phyloP scores from a whole-genome alignment of 2,888 invertebrate species.

The Hipparchia sbordonii region DNA sequence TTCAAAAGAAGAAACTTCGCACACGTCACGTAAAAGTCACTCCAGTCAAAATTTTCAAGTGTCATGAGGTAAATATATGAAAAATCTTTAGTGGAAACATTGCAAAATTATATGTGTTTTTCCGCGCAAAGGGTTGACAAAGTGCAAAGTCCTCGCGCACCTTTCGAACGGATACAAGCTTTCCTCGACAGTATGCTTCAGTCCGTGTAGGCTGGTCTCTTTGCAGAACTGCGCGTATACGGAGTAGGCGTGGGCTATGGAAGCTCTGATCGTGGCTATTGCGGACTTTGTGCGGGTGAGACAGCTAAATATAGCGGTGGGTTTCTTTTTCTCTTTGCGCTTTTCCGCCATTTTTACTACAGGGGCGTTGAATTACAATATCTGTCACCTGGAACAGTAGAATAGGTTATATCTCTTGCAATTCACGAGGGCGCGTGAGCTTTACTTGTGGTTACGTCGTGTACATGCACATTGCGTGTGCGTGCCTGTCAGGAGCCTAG shows the following conservation, averaged over 20 bases:
- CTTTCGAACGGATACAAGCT: slow-evolving; percentile 70
- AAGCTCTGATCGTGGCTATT: slow-evolving; percentile 49
- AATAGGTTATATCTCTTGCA: too few species aligned
- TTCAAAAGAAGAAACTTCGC: slow-evolving; percentile 14
- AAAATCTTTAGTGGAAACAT: slow-evolving; percentile 16
- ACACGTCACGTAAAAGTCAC: slow-evolving; percentile 27
- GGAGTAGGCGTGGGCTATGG: slow-evolving; percentile 51
- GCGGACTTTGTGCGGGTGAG: slow-evolving; percentile 59
- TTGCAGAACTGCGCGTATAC: slow-evolving; percentile 67
- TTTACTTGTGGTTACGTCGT: too few species aligned
- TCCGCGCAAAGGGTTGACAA: slow-evolving; percentile 1
- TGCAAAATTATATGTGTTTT: slow-evolving; percentile 2
- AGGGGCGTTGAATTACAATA: too few species aligned
- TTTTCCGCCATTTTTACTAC: slow-evolving; percentile 25
- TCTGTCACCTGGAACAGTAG: too few species aligned
- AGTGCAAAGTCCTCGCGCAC: slow-evolving; percentile 45
- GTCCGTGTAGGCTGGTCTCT: slow-evolving; percentile 73
- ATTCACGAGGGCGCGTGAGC: too few species aligned
- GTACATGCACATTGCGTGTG: too few species aligned
- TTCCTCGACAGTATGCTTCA: slow-evolving; percentile 72
- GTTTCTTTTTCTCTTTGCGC: slow-evolving; percentile 41
- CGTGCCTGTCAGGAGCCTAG: too few species aligned
- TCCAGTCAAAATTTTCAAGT: slow-evolving; percentile 10
- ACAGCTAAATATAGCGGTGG: slow-evolving; percentile 64
- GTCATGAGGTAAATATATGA: slow-evolving; percentile 7